Evolutionary conservation across 2,888 invertebrate species (phyloP), one percentile per base, ranked within the genome.

Genomic region (Torymus tubicola): DNA sequence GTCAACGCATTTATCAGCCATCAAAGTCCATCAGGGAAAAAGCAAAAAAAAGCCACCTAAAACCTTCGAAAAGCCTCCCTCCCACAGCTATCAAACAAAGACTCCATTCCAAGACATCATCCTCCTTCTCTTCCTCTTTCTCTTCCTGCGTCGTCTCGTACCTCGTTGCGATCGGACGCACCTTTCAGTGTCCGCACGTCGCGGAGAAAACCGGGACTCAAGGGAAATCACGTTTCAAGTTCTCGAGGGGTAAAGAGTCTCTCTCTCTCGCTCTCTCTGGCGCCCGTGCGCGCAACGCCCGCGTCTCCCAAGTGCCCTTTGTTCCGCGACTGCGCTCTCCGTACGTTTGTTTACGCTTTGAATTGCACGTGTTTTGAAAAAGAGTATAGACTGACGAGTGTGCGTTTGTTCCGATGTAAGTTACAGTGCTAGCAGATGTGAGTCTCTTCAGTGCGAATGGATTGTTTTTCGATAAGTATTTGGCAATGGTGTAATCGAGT

Each of bases 141-240:
- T 57, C 57, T 14, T 16, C 16, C 57, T 57, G 16, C 83, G 86
- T 8, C 42, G 42, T 8, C 42, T 42, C 42, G 42, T 42, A 42
- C 42, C 8, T 42, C 42, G 42, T 42, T 42, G 42, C 42, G n/a
- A 21, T 12, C 60, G 21, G 60, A 21, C 60, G 57, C 60, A 21
- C 5, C 42, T 42, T 42, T 8, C 42, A 42, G 42, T 42, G 42
- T 42, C 42, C 42, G 42, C 42, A 8, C 8, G 42, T 42, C 42
- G 42, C 42, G 42, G 42, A 42, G 42, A 42, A 42, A 42, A 42
- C 71, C 57, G 52, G 86, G 89, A 88, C 90, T 89, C 90, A 85
- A 71, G 90, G 90, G 90, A 90, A 90, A 90, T 90, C 89, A 90
- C 89, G 88, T 89, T 89, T 89, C 87, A 89, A 89, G 87, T 88